A percentile compares a stretch with the other conserved stretches of the same genome.
phyloP scores from a whole-genome alignment of 2,797 vertebrate genomes.

The Mus minutoides region DNA sequence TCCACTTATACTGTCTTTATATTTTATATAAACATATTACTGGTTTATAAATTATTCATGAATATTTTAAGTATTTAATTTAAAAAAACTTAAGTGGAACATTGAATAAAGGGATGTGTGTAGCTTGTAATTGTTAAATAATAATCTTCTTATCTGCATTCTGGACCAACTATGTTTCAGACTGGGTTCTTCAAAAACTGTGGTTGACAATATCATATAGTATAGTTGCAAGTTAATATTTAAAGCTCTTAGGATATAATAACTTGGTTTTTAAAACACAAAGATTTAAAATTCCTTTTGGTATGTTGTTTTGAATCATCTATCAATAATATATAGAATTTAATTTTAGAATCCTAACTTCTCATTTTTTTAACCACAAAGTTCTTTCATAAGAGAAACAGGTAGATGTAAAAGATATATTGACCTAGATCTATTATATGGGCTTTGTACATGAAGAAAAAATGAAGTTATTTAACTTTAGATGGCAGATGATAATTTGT shows the following conservation, averaged over 20 bases:
- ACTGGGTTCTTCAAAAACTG: conserved; percentile 16
- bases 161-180: neutral
- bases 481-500: neutral
- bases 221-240: conserved; percentile 47
- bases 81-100: neutral
- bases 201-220: neutral
- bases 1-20: neutral
- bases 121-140: neutral
- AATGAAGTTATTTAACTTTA: neutral
- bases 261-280: neutral
- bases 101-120: neutral
- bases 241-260: neutral
- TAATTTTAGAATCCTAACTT: neutral
- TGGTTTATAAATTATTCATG: neutral
- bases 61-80: neutral
- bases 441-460: neutral
- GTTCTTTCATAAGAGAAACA: conserved; percentile 5
- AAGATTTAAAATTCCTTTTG: neutral
- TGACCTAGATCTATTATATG: neutral
- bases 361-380: neutral
- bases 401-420: neutral
- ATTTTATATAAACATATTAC: neutral
- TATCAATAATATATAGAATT: neutral
- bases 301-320: neutral
- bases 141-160: neutral